A percentile compares a stretch with the other conserved stretches of the same genome.
Evolutionary conservation across 2,113 vertebrate species (phyloP).

Genomic region (Callospermophilus lateralis): DNA sequence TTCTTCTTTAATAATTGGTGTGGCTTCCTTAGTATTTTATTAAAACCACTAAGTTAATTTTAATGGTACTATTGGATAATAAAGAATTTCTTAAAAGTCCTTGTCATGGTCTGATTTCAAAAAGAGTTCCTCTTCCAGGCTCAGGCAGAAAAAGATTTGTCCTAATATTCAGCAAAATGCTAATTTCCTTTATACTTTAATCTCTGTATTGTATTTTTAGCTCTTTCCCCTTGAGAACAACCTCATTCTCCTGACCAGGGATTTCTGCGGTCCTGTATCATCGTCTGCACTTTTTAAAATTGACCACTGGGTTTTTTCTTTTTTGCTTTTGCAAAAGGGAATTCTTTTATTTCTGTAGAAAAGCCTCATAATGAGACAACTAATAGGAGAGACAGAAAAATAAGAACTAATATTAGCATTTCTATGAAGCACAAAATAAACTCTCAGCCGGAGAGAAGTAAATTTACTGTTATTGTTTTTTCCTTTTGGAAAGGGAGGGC

Average conservation of each 20-base stretch:
- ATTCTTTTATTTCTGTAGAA: constrained; percentile 73
- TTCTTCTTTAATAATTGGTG: constrained; percentile 23
- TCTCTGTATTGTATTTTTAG: constrained; percentile 60
- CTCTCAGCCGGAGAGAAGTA: constrained; percentile 70
- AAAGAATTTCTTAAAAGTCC: constrained; percentile 36
- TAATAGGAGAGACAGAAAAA: constrained; percentile 69
- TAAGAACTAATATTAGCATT: constrained; percentile 75
- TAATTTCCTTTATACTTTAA: constrained; percentile 36
- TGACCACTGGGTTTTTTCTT: constrained; percentile 11
- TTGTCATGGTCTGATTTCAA: constrained; percentile 32
- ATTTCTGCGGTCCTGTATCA: constrained; percentile 50
- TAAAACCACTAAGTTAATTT: constrained; percentile 63
- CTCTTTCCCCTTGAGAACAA: constrained; percentile 28
- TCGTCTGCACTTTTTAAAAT: constrained; percentile 65
- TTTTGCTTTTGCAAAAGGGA: constrained; percentile 45
- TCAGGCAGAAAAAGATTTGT: constrained; percentile 33
- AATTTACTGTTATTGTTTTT: constrained; percentile 68
- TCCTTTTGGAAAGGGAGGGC: constrained; percentile 10
- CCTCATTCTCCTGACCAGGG: constrained; percentile 36
- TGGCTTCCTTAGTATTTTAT: background rate
- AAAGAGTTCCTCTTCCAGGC: background rate
- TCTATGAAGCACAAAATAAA: constrained; percentile 75
- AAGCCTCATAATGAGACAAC: constrained; percentile 72
- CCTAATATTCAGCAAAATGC: constrained; percentile 67
- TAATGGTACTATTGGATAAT: constrained; percentile 39